Conservation (phyloP, 2,888 invertebrate species). For the Shargacucullia verbasci region DNA sequence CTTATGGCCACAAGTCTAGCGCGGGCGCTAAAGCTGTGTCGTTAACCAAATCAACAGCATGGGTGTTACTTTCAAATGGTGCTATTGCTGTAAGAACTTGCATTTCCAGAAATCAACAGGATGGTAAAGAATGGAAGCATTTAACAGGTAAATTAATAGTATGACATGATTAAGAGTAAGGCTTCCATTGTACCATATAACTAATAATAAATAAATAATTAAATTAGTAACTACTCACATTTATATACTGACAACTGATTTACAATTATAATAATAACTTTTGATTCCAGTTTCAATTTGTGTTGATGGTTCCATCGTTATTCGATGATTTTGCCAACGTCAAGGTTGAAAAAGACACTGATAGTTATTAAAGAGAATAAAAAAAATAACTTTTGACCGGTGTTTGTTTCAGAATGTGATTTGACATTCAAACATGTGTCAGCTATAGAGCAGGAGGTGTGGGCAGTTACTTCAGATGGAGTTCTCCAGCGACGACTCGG, state of each 20-base stretch:
- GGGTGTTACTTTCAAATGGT: conserved; percentile 94
- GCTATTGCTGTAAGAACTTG: conserved; percentile 94
- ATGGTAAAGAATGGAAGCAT: conserved; percentile 95
- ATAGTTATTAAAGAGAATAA: no score
- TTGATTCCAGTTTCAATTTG: no score
- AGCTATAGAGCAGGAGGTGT: conserved; percentile 91
- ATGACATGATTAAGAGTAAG: no score
- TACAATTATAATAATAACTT: no score
- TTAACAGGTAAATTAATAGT: conserved; percentile 76
- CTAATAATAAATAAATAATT: neutral
- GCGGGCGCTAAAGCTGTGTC: conserved; percentile 92
- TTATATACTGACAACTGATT: no score
- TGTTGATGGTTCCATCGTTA: no score
- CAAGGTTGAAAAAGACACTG: no score
- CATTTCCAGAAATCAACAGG: conserved; percentile 92
- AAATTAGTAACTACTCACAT: neutral
- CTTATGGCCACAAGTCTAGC: conserved; percentile 71
- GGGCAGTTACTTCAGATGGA: conserved; percentile 93
- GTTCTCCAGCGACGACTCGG: conserved; percentile 92
- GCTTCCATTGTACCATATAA: no score
- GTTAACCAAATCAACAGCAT: conserved; percentile 92
- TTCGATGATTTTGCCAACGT: no score
- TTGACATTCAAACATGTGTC: conserved; percentile 92
- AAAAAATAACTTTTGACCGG: no score
- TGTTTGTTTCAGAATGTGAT: conserved; percentile 72